phyloP scores from a whole-genome alignment of 2,113 vertebrate genomes.

The Triplophysa dalaica region DNA sequence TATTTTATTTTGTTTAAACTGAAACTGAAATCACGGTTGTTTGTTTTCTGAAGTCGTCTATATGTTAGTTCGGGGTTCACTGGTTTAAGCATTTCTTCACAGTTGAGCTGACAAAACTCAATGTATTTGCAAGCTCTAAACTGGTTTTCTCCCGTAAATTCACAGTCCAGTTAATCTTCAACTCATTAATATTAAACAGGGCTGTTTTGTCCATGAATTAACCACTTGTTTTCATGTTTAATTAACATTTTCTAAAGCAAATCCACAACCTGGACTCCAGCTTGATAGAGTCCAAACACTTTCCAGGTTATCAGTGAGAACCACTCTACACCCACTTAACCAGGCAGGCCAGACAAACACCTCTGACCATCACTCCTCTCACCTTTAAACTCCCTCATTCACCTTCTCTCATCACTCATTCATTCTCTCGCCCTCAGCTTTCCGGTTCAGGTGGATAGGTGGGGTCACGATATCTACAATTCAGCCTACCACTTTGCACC shows the following conservation, averaged over 20 bases:
- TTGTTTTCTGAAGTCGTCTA: too few species aligned
- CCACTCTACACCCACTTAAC: not conserved
- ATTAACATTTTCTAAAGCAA: not conserved
- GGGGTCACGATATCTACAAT: too few species aligned
- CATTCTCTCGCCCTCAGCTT: too few species aligned
- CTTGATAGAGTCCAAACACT: too few species aligned
- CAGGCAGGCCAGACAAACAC: too few species aligned
- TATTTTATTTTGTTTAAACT: too few species aligned
- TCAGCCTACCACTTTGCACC: too few species aligned
- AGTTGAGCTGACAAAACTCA: not conserved
- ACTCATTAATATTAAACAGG: not conserved
- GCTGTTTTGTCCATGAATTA: not conserved
- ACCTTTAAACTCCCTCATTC: not conserved
- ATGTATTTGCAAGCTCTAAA: not conserved
- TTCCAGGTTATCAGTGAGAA: not conserved
- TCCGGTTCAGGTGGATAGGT: too few species aligned
- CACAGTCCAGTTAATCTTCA: constrained; percentile 7
- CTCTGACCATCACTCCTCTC: not conserved
- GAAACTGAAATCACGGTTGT: too few species aligned
- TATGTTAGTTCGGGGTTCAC: not conserved
- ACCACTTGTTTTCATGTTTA: not conserved
- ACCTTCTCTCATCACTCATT: not conserved
- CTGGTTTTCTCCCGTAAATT: not conserved
- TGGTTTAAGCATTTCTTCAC: not conserved
- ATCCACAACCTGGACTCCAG: not conserved